Evolutionary conservation across 2,888 invertebrate species (phyloP).

Genomic region (Synanthedon myopaeformis): DNA sequence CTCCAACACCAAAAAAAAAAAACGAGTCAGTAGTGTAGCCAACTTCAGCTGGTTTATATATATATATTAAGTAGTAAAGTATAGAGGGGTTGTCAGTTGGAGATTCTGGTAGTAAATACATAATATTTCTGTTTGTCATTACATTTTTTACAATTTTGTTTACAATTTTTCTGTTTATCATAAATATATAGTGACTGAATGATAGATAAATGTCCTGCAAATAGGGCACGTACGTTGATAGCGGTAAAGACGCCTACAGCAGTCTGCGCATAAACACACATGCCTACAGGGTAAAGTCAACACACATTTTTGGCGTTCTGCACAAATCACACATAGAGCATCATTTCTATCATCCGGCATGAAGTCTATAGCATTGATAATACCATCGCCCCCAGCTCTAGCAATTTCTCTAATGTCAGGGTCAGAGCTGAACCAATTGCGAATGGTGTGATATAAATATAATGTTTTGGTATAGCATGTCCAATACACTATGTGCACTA

Average conservation of each 20-base stretch:
- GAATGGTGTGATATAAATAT: constrained; percentile 42
- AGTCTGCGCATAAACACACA: constrained; percentile 66
- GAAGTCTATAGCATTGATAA: constrained; percentile 12
- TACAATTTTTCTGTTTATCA: constrained; percentile 20
- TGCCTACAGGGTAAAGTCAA: constrained; percentile 68
- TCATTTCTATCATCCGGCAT: constrained; percentile 29
- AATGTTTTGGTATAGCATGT: constrained; percentile 38
- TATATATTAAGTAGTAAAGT: too few relatives aligned
- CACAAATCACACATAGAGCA: constrained; percentile 65
- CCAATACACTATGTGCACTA: constrained; percentile 37
- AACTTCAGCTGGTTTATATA: too few relatives aligned
- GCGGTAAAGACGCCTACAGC: constrained; percentile 54
- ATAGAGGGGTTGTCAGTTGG: too few relatives aligned
- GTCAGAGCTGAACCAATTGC: constrained; percentile 45
- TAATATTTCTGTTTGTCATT: constrained; percentile 21
- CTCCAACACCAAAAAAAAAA: too few relatives aligned
- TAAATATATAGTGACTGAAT: constrained; percentile 67
- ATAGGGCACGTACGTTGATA: constrained; percentile 66
- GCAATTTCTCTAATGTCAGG: constrained; percentile 48
- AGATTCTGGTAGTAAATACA: too few relatives aligned
- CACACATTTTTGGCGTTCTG: constrained; percentile 67
- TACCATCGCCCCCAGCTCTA: constrained; percentile 6
- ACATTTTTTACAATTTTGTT: too few relatives aligned
- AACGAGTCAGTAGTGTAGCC: too few relatives aligned
- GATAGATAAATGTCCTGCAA: constrained; percentile 66